These are phyloP conservation scores for Mirza zaza DNA, from an alignment of 2,113 vertebrate genomes.

Conservation along the genomic window DNA sequence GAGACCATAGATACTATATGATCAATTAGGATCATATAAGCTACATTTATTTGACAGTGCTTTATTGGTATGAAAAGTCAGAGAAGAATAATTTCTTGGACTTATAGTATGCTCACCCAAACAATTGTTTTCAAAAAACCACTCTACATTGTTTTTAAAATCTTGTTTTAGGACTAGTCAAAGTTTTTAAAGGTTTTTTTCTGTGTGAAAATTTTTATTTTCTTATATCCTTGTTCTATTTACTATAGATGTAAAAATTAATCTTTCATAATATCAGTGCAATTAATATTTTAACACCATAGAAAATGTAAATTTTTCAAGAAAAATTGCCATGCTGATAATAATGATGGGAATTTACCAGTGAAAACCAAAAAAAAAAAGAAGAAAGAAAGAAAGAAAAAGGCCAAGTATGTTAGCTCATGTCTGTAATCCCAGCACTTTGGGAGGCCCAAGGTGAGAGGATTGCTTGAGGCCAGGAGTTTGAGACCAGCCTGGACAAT, in stretches of 20 bases:
- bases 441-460: too few species aligned
- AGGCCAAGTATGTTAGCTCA: too few species aligned
- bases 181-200: not conserved
- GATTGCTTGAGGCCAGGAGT: too few species aligned
- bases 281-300: conserved; percentile 45
- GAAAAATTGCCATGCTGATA: not conserved
- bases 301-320: conserved; percentile 42
- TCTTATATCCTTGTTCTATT: not conserved
- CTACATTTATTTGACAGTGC: not conserved
- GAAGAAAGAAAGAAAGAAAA: too few species aligned
- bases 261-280: not conserved
- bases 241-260: conserved; percentile 28
- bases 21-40: not conserved
- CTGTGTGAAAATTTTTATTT: not conserved
- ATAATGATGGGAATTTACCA: conserved; percentile 31
- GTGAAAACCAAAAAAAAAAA: not conserved
- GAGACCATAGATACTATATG: not conserved
- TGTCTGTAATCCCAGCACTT: too few species aligned
- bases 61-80: conserved; percentile 13
- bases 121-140: not conserved
- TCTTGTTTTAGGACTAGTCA: not conserved
- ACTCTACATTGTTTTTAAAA: not conserved
- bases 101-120: not conserved
- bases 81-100: not conserved
- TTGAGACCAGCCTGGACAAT: too few species aligned